These are phyloP conservation scores for Solenodon paradoxus DNA, from an alignment of 2,113 vertebrate genomes.

Conservation along the genomic window DNA sequence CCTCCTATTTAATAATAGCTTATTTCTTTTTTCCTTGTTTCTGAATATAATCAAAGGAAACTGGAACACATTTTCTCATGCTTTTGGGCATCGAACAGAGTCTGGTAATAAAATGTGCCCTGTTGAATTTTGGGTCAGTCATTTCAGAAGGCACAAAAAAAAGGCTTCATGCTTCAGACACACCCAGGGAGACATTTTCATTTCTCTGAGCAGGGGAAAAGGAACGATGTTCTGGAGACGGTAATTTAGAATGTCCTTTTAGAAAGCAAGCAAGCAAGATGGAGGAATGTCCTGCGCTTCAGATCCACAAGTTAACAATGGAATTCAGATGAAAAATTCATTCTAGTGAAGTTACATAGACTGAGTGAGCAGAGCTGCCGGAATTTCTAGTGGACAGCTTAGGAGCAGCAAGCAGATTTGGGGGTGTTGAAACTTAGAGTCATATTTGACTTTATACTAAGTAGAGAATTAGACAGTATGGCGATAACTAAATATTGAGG, in stretches of 20 bases:
- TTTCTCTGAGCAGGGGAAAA: neutral
- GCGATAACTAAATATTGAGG: neutral
- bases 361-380: neutral
- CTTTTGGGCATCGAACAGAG: constrained; percentile 22
- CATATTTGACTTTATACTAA: neutral
- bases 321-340: neutral
- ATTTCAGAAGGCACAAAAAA: constrained; percentile 23
- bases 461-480: neutral
- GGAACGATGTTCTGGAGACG: neutral
- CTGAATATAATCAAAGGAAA: constrained; percentile 72
- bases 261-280: neutral
- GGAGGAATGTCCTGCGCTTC: neutral
- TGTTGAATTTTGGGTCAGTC: neutral
- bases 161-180: neutral
- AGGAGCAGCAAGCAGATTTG: neutral
- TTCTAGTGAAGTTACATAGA: neutral
- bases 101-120: constrained; percentile 36
- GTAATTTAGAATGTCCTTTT: neutral
- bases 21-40: constrained; percentile 59
- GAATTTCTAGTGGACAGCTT: neutral
- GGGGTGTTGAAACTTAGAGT: neutral
- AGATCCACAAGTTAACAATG: neutral
- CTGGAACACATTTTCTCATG: constrained; percentile 47
- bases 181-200: neutral
- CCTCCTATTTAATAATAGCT: constrained; percentile 16